These are phyloP conservation scores for Palythoa grandis DNA, from an alignment of 92 coral and sea anemone genomes.

Conservation along the genomic window DNA sequence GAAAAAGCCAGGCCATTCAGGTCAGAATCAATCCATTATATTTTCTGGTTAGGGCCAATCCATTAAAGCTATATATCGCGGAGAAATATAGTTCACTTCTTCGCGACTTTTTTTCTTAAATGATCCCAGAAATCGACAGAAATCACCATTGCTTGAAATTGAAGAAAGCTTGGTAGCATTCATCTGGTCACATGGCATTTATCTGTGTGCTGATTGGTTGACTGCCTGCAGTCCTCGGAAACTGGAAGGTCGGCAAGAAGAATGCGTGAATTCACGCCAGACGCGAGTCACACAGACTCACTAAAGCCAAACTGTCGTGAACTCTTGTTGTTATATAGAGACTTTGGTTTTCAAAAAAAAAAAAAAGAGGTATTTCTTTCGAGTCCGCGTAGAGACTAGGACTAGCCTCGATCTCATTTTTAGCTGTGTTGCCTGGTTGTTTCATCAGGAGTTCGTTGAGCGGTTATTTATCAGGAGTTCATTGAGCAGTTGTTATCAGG, in stretches of 20 bases:
- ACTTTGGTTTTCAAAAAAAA: too few relatives aligned
- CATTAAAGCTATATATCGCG: constrained; percentile 6
- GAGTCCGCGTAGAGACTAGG: too few relatives aligned
- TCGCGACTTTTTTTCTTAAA: not conserved
- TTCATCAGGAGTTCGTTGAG: too few relatives aligned
- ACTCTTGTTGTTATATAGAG: too few relatives aligned
- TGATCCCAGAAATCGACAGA: not conserved
- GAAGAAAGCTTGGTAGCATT: constrained; percentile 16
- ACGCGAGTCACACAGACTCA: too few relatives aligned
- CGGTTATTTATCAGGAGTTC: too few relatives aligned
- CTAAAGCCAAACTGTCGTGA: too few relatives aligned
- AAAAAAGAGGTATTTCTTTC: too few relatives aligned
- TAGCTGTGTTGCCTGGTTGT: too few relatives aligned
- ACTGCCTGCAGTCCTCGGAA: constrained; percentile 9
- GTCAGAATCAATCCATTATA: constrained; percentile 40
- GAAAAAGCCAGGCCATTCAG: constrained; percentile 46
- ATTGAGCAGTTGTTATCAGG: too few relatives aligned
- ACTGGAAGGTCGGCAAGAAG: constrained; percentile 23
- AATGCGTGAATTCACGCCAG: not conserved
- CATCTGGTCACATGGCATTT: constrained; percentile 28
- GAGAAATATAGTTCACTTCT: not conserved
- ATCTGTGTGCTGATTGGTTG: constrained; percentile 20
- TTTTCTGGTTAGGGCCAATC: constrained; percentile 32
- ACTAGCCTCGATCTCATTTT: too few relatives aligned
- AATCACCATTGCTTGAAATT: constrained; percentile 17